Evolutionary conservation across 2,888 invertebrate species (phyloP), one percentile per base, ranked within the genome.

Genomic region (Bellardia bayeri): DNA sequence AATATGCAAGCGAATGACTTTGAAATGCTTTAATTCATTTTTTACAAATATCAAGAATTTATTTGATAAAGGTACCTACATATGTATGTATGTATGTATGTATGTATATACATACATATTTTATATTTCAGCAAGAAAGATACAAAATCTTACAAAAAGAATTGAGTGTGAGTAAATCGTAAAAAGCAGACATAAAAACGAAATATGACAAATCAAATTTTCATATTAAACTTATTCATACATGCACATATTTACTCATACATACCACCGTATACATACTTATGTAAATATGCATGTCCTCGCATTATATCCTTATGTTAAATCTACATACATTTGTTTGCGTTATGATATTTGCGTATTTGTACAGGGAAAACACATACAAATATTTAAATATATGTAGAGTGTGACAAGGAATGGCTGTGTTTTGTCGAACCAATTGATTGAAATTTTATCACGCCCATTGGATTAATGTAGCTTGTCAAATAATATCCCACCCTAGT

Each of bases 181-280:
- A 85, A 68, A 84, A 66, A 66, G 13, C 16, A 56, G 23, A 58
- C 40, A 64, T 81, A 81, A 81, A 74, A 81, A 30, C 51, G 40
- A 76, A 75, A 75, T 63, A 64, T 75, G 75, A 69, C 63, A 81
- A 85, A 81, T 85, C 75, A 75, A 75, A 81, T 85, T 75, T 69
- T 23, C 80, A 68, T 64, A 63, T 54, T 40, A 71, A 71, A 40
- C 16, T 51, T 40, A 68, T 45, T 68, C 45, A 42, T 54, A 64
- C 23, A 23, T 64, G 14, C 16, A 40, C 40, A 37, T 72, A 56
- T 9, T 14, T 49, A 72, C 14, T 9, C 45, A 45, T 37, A 61
- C 58, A 14, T 68, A 79, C 14, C n/a, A 7, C 23, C 13, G 63
- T 49, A 69, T 33, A 58, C 56, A 58, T 23, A 58, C 33, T 0